Conservation (phyloP, 2,888 invertebrate genomes). For the Gastracanthus pulcherrimus region DNA sequence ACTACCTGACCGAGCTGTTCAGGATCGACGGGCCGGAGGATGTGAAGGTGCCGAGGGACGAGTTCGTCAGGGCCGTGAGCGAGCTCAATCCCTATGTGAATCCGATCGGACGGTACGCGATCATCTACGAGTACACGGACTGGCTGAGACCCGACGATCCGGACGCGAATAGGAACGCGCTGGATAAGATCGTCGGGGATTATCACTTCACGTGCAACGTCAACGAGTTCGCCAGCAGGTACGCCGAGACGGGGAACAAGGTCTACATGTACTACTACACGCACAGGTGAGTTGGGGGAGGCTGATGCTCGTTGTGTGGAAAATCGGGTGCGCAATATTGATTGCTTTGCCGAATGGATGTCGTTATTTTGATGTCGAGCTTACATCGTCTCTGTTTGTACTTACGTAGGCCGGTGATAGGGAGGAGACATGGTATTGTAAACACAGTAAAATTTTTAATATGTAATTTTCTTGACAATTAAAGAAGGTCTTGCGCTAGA, state of each 20-base stretch:
- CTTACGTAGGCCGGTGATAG: too few species aligned
- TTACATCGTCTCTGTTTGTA: too few species aligned
- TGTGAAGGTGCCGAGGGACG: constrained; percentile 88
- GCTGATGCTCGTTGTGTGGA: too few species aligned
- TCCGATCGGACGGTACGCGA: constrained; percentile 90
- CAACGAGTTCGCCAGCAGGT: constrained; percentile 93
- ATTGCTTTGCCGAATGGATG: too few species aligned
- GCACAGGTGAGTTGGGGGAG: constrained; percentile 82
- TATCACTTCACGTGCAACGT: constrained; percentile 97
- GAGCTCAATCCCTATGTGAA: constrained; percentile 92
- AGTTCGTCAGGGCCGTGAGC: constrained; percentile 86
- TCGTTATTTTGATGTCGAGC: too few species aligned
- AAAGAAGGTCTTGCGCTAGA: too few species aligned
- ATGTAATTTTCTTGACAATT: too few species aligned
- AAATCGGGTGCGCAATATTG: too few species aligned
- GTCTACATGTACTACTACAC: constrained; percentile 96
- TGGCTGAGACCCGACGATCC: constrained; percentile 93
- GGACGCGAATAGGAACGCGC: constrained; percentile 88
- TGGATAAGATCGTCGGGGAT: constrained; percentile 96
- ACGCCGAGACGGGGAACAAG: constrained; percentile 92
- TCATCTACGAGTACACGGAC: constrained; percentile 95
- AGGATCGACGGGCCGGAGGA: constrained; percentile 87
- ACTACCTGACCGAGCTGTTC: constrained; percentile 91
- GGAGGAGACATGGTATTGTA: too few species aligned
- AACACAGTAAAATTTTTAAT: too few species aligned